Base-by-base conservation (phyloP, 2,888 invertebrate species). In the Thumatha senex region DNA sequence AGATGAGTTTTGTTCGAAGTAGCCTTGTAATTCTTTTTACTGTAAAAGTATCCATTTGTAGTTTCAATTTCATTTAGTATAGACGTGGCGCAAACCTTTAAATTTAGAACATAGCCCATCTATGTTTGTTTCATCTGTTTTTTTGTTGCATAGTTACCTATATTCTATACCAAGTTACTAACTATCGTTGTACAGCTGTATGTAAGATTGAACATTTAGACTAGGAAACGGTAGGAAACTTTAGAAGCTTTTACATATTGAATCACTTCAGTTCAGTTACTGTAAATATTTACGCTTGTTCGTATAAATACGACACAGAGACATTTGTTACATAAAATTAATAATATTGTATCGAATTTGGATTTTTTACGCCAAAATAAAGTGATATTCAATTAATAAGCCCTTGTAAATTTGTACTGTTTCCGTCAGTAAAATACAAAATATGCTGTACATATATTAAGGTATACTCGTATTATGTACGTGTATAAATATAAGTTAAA, bases 11-110 rank as follows among this genome's bases (percentile, higher is more conserved):
- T 67, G 55, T 67, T 54, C 46, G 47, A 67, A 48, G n/a, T n/a
- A n/a, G 40, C 45, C 48, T 51, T 56, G 46, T 60, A 55, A 63
- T 60, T 63, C 67, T 63, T 64, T 53, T 51, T 45, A 58, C 56
- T 56, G 49, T 36, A 46, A 45, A 56, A 42, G 47, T 56, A 58
- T 48, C 42, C 47, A 47, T 15, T 44, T 49, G 51, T 54, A 44
- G 54, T 56, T 54, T 63, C 46, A 45, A 54, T 66, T 55, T 56
- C 51, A 46, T 63, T 56, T 56, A 50, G 53, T 57, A 47, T 36
- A 53, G 60, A 66, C 61, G 63, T 68, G 59, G 67, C 65, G 57
- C 64, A 68, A 62, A 68, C 67, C 62, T 65, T 68, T 62, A 54
- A 47, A 60, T 62, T 46, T 57, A 40, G 44, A 39, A 48, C 53